These are phyloP conservation scores for Phymatocera aterrima DNA, from an alignment of 2,888 invertebrate genomes.

Conservation along the genomic window DNA sequence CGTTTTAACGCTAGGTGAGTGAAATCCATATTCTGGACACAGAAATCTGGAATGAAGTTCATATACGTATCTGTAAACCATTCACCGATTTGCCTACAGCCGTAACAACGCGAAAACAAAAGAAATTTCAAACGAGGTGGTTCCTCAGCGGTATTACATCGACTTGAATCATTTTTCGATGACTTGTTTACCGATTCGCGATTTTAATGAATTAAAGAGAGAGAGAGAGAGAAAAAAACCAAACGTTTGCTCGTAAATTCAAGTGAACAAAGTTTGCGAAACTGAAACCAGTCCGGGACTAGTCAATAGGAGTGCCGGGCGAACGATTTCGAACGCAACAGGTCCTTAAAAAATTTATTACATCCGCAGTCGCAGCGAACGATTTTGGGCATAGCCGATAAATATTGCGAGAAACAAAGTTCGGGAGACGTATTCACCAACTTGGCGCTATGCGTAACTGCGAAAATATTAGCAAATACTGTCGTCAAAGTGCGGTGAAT, in stretches of 20 bases:
- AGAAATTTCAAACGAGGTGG: background rate
- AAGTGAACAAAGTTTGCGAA: slow-evolving; percentile 11
- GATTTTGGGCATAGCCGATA: slow-evolving; percentile 15
- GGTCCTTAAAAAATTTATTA: slow-evolving; percentile 43
- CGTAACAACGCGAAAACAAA: background rate
- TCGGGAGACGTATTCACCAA: too few relatives aligned
- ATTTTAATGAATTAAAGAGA: background rate
- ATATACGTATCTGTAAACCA: background rate
- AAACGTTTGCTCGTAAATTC: background rate
- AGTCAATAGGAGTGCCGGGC: slow-evolving; percentile 16
- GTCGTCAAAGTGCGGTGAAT: too few relatives aligned
- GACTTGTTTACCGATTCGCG: background rate
- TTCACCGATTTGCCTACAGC: background rate
- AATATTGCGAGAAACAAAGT: slow-evolving; percentile 46
- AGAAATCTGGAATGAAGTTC: background rate
- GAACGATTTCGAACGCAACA: slow-evolving; percentile 21
- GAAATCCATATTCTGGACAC: background rate
- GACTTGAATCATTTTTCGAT: background rate
- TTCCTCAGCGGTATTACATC: background rate
- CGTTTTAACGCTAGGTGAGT: background rate
- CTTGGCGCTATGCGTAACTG: too few relatives aligned
- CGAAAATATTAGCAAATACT: too few relatives aligned
- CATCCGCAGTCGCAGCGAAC: slow-evolving; percentile 22
- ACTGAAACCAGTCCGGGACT: slow-evolving; percentile 7
- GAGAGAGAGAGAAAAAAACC: background rate